A percentile compares a stretch with the other conserved stretches of the same genome.
phyloP scores from a whole-genome alignment of 2,113 vertebrate species.

The Hippotragus niger region DNA sequence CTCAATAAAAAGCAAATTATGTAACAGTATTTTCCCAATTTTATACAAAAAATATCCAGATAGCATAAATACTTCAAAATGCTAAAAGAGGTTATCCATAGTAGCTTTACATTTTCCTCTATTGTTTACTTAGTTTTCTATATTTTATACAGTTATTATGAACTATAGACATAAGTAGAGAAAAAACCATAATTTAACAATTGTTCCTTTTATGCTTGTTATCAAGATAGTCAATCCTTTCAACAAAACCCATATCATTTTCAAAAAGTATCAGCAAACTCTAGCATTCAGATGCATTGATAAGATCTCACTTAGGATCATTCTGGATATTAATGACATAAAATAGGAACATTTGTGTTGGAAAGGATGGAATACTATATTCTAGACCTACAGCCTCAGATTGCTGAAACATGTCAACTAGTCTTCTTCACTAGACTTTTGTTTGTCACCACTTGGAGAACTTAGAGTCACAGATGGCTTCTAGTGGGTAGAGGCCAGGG shows the following conservation, averaged over 20 bases:
- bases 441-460: not conserved
- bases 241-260: not conserved
- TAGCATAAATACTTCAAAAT: not conserved
- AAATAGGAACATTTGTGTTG: not conserved
- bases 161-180: not conserved
- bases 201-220: not conserved
- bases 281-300: not conserved
- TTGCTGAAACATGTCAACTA: not conserved
- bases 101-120: not conserved
- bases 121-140: not conserved
- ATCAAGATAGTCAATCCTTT: not conserved
- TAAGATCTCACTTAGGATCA: not conserved
- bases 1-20: not conserved
- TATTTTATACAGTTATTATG: not conserved
- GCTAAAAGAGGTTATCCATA: not conserved
- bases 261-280: not conserved
- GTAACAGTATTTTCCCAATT: not conserved
- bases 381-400: not conserved
- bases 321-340: not conserved
- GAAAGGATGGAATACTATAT: not conserved
- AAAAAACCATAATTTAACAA: not conserved
- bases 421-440: not conserved
- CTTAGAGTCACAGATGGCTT: not conserved
- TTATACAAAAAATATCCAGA: not conserved
- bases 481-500: not conserved